A percentile compares a stretch with the other conserved stretches of the same genome.
phyloP scores from a whole-genome alignment of 2,797 vertebrate genomes.

The Podarcis lilfordi region DNA sequence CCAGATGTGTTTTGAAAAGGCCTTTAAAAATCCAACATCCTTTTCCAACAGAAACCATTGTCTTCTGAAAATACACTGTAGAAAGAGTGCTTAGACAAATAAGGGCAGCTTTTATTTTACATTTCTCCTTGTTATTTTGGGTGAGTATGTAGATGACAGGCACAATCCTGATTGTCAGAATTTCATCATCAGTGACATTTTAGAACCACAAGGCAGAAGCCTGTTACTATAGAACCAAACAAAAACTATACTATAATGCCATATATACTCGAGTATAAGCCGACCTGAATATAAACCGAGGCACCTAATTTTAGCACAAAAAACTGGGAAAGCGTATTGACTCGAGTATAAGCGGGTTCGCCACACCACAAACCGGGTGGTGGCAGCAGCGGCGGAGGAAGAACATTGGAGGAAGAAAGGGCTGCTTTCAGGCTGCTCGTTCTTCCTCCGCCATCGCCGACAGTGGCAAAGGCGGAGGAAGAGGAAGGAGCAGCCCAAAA shows the following conservation, averaged over 20 bases:
- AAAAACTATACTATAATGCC: neutral
- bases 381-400: too few relatives aligned
- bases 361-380: too few relatives aligned
- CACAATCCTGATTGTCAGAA: slow-evolving; percentile 21
- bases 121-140: slow-evolving; percentile 26
- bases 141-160: slow-evolving; percentile 30
- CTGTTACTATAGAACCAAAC: neutral
- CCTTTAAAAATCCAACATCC: neutral
- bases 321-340: too few relatives aligned
- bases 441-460: too few relatives aligned
- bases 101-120: slow-evolving; percentile 6
- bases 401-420: too few relatives aligned
- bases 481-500: too few relatives aligned
- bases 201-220: neutral
- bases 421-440: too few relatives aligned
- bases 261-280: too few relatives aligned
- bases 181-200: slow-evolving; percentile 24
- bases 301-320: too few relatives aligned
- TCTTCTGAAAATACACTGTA: slow-evolving; percentile 20
- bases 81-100: slow-evolving; percentile 20
- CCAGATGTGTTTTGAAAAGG: neutral
- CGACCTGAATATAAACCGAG: too few relatives aligned
- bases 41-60: neutral
- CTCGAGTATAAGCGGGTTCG: too few relatives aligned
- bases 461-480: too few relatives aligned